A percentile compares a stretch with the other conserved stretches of the same genome.
Conservation (phyloP, 2,888 invertebrate genomes). For the Aelia acuminata region DNA sequence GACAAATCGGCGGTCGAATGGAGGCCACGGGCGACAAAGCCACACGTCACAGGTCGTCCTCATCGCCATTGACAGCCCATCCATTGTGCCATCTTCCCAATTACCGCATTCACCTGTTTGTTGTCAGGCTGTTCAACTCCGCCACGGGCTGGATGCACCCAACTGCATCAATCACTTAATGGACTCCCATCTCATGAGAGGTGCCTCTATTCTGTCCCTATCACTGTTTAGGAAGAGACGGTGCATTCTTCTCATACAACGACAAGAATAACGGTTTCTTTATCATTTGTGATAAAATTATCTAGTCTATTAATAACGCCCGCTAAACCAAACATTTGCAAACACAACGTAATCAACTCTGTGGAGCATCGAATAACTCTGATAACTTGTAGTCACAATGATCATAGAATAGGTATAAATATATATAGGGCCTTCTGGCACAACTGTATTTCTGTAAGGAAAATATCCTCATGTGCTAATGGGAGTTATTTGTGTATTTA, state of each 20-base stretch:
- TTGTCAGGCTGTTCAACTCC: background rate
- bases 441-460: no score
- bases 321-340: background rate
- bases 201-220: background rate
- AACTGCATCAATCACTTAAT: background rate
- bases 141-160: background rate
- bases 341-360: background rate
- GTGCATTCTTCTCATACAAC: background rate
- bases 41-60: slow-evolving; percentile 2
- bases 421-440: no score
- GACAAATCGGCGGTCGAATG: background rate
- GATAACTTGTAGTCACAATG: background rate
- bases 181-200: background rate
- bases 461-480: no score
- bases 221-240: background rate
- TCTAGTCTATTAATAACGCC: slow-evolving; percentile 8
- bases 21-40: background rate
- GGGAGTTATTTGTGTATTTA: no score
- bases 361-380: background rate
- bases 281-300: background rate
- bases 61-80: background rate
- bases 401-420: no score
- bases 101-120: background rate
- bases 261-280: background rate
- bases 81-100: slow-evolving; percentile 23